Conservation (phyloP, 2,888 invertebrate genomes). For the Dolomedes plantarius region DNA sequence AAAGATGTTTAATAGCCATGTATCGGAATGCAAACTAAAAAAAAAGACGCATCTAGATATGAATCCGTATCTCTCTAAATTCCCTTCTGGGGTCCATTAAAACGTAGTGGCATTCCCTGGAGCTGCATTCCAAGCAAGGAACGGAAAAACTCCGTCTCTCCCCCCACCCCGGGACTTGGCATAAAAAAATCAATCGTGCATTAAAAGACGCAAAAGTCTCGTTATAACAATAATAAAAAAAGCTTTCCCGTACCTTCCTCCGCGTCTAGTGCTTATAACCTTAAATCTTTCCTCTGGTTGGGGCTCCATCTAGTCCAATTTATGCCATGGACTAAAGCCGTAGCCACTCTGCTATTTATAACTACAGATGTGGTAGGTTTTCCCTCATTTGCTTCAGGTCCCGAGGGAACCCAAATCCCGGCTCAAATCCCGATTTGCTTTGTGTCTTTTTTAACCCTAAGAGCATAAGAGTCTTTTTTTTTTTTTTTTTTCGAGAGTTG, state of each 20-base stretch:
- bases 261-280: conserved; percentile 39
- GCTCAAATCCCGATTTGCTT: conserved; percentile 57
- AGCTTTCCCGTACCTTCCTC: conserved; percentile 12
- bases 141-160: not conserved
- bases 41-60: not conserved
- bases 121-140: conserved; percentile 8
- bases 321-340: conserved; percentile 27
- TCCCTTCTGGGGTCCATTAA: conserved; percentile 13
- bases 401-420: conserved; percentile 42
- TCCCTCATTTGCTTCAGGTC: conserved; percentile 49
- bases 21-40: conserved; percentile 1
- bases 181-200: conserved; percentile 21
- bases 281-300: conserved; percentile 40
- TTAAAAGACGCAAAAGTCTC: conserved; percentile 33
- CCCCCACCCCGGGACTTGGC: conserved; percentile 3
- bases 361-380: conserved; percentile 40
- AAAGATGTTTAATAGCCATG: not conserved
- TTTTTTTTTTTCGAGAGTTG: not conserved
- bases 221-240: conserved; percentile 28
- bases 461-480: conserved; percentile 31
- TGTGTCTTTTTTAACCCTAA: conserved; percentile 53
- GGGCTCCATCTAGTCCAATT: conserved; percentile 32
- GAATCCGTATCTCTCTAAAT: not conserved
- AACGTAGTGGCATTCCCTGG: conserved; percentile 6
- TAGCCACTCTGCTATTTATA: conserved; percentile 45